Conservation (phyloP, 92 coral and sea anemone species). For the Phenganax marumi region DNA sequence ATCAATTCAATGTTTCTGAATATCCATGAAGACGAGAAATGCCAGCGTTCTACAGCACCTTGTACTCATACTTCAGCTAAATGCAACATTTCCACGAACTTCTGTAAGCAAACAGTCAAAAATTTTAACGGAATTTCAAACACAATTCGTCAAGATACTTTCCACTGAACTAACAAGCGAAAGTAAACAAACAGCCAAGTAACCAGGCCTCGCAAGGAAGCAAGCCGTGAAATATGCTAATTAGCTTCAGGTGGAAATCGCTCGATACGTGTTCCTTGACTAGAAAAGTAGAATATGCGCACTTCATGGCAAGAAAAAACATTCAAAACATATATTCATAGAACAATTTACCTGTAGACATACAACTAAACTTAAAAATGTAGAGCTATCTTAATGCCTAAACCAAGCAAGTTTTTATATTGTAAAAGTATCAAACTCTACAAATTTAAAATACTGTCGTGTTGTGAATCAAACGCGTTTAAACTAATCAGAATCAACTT, state of each 20-base stretch:
- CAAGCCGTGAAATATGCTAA: neutral
- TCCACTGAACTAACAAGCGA: neutral
- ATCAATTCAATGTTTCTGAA: too few relatives aligned
- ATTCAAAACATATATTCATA: neutral
- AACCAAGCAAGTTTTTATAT: neutral
- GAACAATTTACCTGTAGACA: neutral
- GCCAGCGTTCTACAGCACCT: too few relatives aligned
- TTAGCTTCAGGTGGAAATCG: too few relatives aligned
- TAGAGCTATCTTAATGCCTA: neutral
- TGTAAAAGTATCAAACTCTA: too few relatives aligned
- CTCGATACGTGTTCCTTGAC: neutral
- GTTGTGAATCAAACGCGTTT: neutral
- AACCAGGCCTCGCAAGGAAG: neutral
- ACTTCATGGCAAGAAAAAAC: neutral
- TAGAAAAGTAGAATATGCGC: neutral
- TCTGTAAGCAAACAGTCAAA: neutral
- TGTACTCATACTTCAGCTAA: too few relatives aligned
- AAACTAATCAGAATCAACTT: neutral
- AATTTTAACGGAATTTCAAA: neutral
- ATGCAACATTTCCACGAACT: too few relatives aligned
- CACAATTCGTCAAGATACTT: neutral
- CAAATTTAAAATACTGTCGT: too few relatives aligned
- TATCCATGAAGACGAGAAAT: too few relatives aligned
- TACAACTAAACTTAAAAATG: conserved; percentile 7
- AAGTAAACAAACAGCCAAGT: conserved; percentile 20